Evolutionary conservation across 2,888 invertebrate species (phyloP), one percentile per base, ranked within the genome.

Genomic region (Scaptomyza reducta): DNA sequence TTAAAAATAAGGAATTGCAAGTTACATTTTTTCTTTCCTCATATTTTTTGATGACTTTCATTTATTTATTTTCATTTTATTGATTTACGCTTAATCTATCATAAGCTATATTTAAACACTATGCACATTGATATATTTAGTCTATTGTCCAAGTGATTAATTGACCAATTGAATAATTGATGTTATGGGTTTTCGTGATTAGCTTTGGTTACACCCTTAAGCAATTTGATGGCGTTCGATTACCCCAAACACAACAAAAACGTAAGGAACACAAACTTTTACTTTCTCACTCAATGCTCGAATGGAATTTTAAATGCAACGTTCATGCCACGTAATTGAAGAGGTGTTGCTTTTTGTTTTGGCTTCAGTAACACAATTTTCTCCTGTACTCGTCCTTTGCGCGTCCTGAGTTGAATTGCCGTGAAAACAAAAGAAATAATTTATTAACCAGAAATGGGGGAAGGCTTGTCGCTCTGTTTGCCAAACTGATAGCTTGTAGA

Each of bases 231-330:
- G 33, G 54, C 50, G 16, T 66, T 70, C 47, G 44, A 65, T 59
- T 61, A 60, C 65, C 54, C 61, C 62, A 41, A 31, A 16, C 41
- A 53, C n/a, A 38, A 22, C 11, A 33, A 33, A 44, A 38, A 33
- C n/a, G n/a, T n/a, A n/a, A n/a, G 25, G 13, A 40, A 40, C 40
- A 31, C 1, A 4, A 9, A 18, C 18, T n/a, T 16, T 7, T 13
- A 9, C 6, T 50, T 38, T 2, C 11, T 11, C 38, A 14, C 9
- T 3, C 50, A 25, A 2, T 13, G 1, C 11, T 38, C 0, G 22
- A 66, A 79, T 69, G 42, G 74, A 72, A 79, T 86, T 80, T 74
- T 83, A 64, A 79, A 83, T 83, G 22, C 3, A 4, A 22, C 22
- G 22, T 22, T 25, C 38, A 7, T 62, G 7, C 22, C 50, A 56